Evolutionary conservation across 2,113 vertebrate species (phyloP), one percentile per base, ranked within the genome.

Genomic region (Corvus moneduloides): DNA sequence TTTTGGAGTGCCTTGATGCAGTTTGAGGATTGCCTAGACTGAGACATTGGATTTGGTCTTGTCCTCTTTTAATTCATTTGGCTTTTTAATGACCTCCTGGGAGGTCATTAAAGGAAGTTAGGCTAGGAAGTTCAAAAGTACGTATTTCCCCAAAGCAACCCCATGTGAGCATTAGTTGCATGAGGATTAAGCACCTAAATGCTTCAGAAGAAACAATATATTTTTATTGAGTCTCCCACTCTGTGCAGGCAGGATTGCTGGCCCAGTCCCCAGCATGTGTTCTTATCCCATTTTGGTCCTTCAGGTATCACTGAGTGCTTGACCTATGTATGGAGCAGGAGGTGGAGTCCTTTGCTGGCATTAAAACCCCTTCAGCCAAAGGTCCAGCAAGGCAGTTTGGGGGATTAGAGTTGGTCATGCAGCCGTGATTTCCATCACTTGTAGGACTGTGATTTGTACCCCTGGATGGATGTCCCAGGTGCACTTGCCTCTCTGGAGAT

Each of bases 251-350:
- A 3, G 37, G 56, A 59, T 28, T 8, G 15, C 26, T 2, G 2
- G 55, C 0, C 1, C 3, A 3, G 39, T 37, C 26, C 22, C 21
- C 5, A 7, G 59, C 17, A 37, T 39, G 1, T 0, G 1, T 46
- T 48, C 32, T 56, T 12, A 15, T 55, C 43, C 55, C 17, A 16
- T 39, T 37, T 37, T 55, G 27, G 27, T 64, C 43, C 32, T 85
- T 82, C 1, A 5, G 48, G 41, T 63, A 7, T 43, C 56, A 9
- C 14, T 7, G 0, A 61, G 22, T 41, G 22, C 35, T 7, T 2
- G 28, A 28, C 27, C 30, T 69, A 2, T 0, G 0, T 43, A 4
- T 37, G 66, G 68, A 56, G 32, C 2, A 1, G 48, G 62, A 86
- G 67, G 28, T 58, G 44, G 37, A 64, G 27, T 13, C n/a, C 10